Conservation (phyloP, 2,113 vertebrate species). For the Cyphomyrus plagiostoma region DNA sequence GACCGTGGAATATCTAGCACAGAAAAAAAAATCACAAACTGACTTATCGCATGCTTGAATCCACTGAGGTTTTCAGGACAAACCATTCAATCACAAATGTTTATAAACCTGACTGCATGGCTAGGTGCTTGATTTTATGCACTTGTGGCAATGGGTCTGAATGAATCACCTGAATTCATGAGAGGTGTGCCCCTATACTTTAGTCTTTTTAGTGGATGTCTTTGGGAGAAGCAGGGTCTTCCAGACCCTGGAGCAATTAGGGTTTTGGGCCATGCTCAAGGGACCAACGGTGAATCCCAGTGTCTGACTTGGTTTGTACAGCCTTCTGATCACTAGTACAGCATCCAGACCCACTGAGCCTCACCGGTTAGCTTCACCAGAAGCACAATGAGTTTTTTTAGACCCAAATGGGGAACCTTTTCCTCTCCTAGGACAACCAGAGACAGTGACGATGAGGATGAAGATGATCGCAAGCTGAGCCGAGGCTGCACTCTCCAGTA, state of each 20-base stretch:
- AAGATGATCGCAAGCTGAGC: slow-evolving; percentile 74
- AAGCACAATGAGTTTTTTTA: background rate
- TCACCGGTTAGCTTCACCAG: background rate
- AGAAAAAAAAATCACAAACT: background rate
- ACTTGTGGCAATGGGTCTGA: background rate
- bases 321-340: background rate
- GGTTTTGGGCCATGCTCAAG: background rate
- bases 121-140: background rate
- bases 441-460: slow-evolving; percentile 89
- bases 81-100: background rate
- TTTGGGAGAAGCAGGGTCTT: background rate
- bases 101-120: background rate
- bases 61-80: background rate
- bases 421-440: slow-evolving; percentile 64
- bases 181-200: background rate
- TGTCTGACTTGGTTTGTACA: background rate
- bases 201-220: background rate
- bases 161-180: background rate
- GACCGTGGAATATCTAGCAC: background rate
- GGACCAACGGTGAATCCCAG: background rate
- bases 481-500: slow-evolving; percentile 93
- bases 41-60: background rate
- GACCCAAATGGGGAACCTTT: background rate
- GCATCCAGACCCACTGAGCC: background rate
- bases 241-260: background rate